phyloP scores from a whole-genome alignment of 2,797 vertebrate species.

The Mus spretus region DNA sequence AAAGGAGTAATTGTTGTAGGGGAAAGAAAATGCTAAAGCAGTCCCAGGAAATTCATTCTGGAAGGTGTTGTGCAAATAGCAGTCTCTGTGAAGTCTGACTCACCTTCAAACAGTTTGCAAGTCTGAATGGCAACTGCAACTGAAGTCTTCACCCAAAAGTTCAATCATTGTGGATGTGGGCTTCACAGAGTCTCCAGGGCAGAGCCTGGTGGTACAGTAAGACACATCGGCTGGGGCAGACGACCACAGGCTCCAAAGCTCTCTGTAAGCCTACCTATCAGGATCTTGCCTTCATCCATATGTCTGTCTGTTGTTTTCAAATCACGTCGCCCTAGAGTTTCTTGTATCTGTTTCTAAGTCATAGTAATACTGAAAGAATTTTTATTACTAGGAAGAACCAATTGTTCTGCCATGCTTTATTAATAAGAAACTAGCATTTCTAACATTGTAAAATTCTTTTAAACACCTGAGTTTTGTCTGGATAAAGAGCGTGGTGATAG shows the following conservation, averaged over 20 bases:
- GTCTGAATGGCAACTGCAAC: not conserved
- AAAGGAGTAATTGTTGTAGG: constrained; percentile 54
- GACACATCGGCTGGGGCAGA: not conserved
- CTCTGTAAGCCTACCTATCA: constrained; percentile 30
- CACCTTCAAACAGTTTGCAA: constrained; percentile 34
- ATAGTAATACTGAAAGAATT: constrained; percentile 75
- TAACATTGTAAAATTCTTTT: constrained; percentile 81
- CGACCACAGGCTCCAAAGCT: not conserved
- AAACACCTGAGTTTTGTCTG: constrained; percentile 85
- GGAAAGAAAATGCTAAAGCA: constrained; percentile 41
- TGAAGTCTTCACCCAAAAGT: not conserved
- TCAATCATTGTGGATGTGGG: not conserved
- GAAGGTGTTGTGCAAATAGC: constrained; percentile 46
- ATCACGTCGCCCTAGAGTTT: constrained; percentile 14
- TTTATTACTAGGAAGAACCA: constrained; percentile 69
- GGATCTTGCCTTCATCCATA: constrained; percentile 17
- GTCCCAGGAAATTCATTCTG: constrained; percentile 51
- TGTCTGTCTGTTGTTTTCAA: constrained; percentile 15
- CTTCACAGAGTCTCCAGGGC: not conserved
- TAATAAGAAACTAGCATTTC: constrained; percentile 84
- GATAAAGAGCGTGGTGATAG: constrained; percentile 82
- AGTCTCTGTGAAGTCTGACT: constrained; percentile 11
- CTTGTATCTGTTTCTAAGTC: constrained; percentile 68
- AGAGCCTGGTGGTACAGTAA: not conserved
- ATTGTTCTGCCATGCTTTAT: constrained; percentile 75